phyloP scores from a whole-genome alignment of 2,113 vertebrate species.

The Sylvilagus bachmani region DNA sequence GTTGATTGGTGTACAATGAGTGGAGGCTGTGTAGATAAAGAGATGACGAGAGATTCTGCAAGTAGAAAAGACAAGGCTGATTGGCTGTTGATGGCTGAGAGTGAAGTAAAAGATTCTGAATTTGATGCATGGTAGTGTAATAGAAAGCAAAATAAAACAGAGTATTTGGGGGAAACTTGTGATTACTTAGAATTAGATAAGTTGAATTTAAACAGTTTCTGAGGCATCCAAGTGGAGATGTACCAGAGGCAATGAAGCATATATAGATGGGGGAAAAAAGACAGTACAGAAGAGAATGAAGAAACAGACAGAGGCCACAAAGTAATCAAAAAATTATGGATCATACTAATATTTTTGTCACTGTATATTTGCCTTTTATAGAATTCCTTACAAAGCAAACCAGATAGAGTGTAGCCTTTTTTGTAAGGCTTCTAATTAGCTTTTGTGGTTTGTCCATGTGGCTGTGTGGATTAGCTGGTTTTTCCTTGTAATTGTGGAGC shows the following conservation, averaged over 20 bases:
- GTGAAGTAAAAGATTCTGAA: neutral
- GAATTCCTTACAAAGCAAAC: neutral
- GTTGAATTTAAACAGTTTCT: neutral
- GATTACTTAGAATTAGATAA: neutral
- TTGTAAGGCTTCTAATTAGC: neutral
- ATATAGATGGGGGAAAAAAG: neutral
- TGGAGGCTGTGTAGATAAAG: neutral
- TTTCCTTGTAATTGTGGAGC: neutral
- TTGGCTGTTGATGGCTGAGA: neutral
- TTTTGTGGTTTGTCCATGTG: neutral
- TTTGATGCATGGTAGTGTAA: neutral
- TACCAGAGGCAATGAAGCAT: rapidly evolving
- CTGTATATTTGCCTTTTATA: neutral
- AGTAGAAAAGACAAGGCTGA: neutral
- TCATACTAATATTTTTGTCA: neutral
- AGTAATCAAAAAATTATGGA: neutral
- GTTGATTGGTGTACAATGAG: neutral
- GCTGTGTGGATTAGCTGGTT: neutral
- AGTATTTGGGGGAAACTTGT: neutral
- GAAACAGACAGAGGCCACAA: neutral
- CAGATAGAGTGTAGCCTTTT: neutral
- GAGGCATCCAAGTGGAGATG: neutral
- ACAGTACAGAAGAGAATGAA: neutral
- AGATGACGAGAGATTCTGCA: neutral
- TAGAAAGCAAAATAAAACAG: neutral